Conservation (phyloP, 2,888 invertebrate species). For the Pyrrhia umbra region DNA sequence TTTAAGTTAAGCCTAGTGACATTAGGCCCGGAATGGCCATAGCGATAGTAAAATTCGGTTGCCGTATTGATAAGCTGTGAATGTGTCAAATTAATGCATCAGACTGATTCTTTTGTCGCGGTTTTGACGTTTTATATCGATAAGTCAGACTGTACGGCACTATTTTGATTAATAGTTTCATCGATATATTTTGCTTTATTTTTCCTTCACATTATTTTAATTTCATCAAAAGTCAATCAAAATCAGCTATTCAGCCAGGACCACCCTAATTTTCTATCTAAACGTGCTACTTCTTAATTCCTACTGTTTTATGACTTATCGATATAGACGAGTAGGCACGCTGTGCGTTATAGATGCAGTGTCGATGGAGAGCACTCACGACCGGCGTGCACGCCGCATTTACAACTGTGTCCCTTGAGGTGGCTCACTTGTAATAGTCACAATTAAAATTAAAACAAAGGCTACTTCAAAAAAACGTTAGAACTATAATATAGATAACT, state of each 20-base stretch:
- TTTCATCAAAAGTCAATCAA: too few species aligned
- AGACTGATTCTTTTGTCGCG: conserved; percentile 50
- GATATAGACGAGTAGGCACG: conserved; percentile 23
- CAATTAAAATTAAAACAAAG: not conserved
- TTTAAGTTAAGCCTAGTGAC: conserved; percentile 66
- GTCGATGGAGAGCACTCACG: conserved; percentile 42
- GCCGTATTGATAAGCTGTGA: conserved; percentile 57
- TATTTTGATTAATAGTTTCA: too few species aligned
- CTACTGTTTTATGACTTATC: conserved; percentile 37
- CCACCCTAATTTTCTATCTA: too few species aligned
- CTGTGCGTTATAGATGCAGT: conserved; percentile 53
- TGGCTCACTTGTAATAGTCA: not conserved
- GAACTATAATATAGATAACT: not conserved
- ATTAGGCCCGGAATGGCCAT: conserved; percentile 38
- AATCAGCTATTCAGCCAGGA: too few species aligned
- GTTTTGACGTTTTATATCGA: conserved; percentile 30
- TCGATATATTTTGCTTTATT: too few species aligned
- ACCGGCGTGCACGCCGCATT: conserved; percentile 41
- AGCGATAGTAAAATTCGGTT: conserved; percentile 59
- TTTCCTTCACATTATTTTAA: too few species aligned
- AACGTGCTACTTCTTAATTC: too few species aligned
- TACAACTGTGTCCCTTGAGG: conserved; percentile 17
- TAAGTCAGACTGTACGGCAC: too few species aligned
- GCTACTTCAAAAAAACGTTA: not conserved
- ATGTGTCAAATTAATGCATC: conserved; percentile 61